phyloP scores from a whole-genome alignment of 2,797 vertebrate species.

The Smutsia temminckii region DNA sequence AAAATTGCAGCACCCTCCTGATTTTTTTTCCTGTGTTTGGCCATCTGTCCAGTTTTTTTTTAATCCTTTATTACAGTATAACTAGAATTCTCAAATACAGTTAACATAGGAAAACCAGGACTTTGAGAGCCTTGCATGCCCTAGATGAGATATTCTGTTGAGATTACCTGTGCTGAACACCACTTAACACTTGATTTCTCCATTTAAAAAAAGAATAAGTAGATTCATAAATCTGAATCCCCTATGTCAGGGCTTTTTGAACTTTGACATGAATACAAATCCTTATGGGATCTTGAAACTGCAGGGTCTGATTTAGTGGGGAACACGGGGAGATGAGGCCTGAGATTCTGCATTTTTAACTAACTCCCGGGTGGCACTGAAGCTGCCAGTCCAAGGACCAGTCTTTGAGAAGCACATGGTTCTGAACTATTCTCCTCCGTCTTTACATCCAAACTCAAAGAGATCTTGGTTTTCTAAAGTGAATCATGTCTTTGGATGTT shows the following conservation, averaged over 20 bases:
- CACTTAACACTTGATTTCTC: not conserved
- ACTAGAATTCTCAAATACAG: not conserved
- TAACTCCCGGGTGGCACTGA: not conserved
- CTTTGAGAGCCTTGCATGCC: not conserved
- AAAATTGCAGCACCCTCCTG: slow-evolving; percentile 55
- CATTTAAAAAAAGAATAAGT: not conserved
- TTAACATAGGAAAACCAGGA: slow-evolving; percentile 22
- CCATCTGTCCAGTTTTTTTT: slow-evolving; percentile 50
- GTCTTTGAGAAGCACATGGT: not conserved
- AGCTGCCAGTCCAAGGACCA: not conserved
- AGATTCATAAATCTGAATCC: not conserved
- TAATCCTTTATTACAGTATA: not conserved
- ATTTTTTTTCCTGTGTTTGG: slow-evolving; percentile 9
- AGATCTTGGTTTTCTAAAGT: slow-evolving; percentile 25
- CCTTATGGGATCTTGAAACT: not conserved
- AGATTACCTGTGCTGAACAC: not conserved
- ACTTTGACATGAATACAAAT: not conserved
- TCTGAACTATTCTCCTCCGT: not conserved
- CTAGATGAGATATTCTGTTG: not conserved
- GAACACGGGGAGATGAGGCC: not conserved
- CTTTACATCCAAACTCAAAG: slow-evolving; percentile 24
- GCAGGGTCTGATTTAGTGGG: not conserved
- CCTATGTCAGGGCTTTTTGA: not conserved
- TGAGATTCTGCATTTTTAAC: not conserved
- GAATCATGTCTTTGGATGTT: slow-evolving; percentile 35